Evolutionary conservation across 2,113 vertebrate genomes (phyloP).

Genomic region (Dicentrarchus labrax): DNA sequence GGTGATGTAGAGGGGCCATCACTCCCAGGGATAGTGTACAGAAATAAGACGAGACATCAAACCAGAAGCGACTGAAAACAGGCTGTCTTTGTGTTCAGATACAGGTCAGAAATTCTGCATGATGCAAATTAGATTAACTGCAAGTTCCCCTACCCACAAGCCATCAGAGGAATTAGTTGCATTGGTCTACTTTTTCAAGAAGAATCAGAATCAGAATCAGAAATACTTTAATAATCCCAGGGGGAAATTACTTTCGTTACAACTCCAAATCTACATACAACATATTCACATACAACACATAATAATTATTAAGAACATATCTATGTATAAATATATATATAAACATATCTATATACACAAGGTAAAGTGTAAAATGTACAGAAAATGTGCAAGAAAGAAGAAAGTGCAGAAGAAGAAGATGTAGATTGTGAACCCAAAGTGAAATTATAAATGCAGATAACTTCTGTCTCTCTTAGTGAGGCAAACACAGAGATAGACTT

Average conservation of each 20-base stretch:
- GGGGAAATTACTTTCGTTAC: too few relatives aligned
- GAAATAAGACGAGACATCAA: background rate
- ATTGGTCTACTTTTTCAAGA: background rate
- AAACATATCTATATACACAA: too few relatives aligned
- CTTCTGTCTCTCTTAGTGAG: background rate
- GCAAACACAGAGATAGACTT: constrained; percentile 1
- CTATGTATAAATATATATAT: too few relatives aligned
- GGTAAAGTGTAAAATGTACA: too few relatives aligned
- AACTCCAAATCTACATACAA: too few relatives aligned
- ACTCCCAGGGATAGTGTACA: background rate
- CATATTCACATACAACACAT: too few relatives aligned
- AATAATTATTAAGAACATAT: too few relatives aligned
- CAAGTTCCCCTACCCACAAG: background rate
- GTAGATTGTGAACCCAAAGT: background rate
- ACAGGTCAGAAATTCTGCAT: background rate
- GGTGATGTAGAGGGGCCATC: background rate
- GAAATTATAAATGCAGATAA: background rate
- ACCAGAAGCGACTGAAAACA: background rate
- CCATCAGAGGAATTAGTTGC: background rate
- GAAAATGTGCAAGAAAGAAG: too few relatives aligned
- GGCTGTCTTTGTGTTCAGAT: constrained; percentile 13
- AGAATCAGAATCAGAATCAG: too few relatives aligned
- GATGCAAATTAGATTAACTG: too few relatives aligned
- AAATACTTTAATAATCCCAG: too few relatives aligned
- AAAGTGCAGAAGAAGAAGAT: too few relatives aligned